Conservation (phyloP, 2,797 vertebrate genomes). For the Myripristis jacobus region DNA sequence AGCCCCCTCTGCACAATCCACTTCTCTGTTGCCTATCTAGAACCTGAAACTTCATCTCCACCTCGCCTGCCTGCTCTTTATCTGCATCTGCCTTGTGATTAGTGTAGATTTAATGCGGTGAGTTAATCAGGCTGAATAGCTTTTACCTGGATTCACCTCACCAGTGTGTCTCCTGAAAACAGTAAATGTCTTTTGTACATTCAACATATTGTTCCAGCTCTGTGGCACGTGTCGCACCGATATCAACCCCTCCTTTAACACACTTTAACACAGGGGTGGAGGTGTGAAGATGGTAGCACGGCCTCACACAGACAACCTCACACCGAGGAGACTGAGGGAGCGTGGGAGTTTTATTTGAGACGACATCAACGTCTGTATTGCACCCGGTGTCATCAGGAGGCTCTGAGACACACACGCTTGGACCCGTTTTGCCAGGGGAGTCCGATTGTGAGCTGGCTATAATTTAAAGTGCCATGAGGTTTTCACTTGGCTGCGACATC, state of each 20-base stretch:
- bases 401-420: neutral
- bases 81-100: too few relatives aligned
- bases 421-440: neutral
- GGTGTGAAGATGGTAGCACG: neutral
- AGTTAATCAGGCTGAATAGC: too few relatives aligned
- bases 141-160: too few relatives aligned
- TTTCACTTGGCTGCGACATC: neutral
- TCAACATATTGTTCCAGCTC: constrained; percentile 21
- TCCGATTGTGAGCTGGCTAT: neutral
- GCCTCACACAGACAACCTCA: neutral
- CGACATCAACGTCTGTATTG: neutral
- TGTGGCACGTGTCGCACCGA: constrained; percentile 10
- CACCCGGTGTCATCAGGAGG: constrained; percentile 11
- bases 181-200: too few relatives aligned
- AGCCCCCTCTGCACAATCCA: too few relatives aligned
- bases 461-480: neutral
- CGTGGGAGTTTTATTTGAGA: constrained; percentile 7
- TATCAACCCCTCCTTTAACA: constrained; percentile 12
- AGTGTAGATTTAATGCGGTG: too few relatives aligned
- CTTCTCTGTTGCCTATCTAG: too few relatives aligned
- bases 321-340: neutral
- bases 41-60: too few relatives aligned
- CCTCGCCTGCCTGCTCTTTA: too few relatives aligned
- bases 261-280: constrained; percentile 1
- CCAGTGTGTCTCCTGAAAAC: too few relatives aligned